Percentiles rank a stretch among this genome's conserved stretches.
These are phyloP conservation scores for Lamellibrachia luymesi DNA, from an alignment of 1,140 invertebrate species.

Conservation along the genomic window DNA sequence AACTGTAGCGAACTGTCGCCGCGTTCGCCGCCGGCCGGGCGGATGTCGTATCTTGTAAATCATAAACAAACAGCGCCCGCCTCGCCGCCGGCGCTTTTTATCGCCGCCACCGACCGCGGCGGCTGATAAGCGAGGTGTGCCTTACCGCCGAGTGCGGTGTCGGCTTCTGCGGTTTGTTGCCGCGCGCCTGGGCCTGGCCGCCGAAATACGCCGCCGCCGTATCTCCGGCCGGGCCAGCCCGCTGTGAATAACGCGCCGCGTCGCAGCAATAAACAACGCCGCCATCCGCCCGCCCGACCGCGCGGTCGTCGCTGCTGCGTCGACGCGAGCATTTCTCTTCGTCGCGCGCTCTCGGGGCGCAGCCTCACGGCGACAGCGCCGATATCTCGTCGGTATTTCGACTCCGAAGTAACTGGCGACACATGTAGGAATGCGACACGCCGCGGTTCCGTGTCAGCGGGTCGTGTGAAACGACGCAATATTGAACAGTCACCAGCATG, in stretches of 20 bases:
- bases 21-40: too few relatives aligned
- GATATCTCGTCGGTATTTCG: not conserved
- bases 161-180: not conserved
- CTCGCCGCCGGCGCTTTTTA: not conserved
- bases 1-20: not conserved
- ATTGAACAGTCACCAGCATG: not conserved
- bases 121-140: not conserved
- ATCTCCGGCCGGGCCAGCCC: not conserved
- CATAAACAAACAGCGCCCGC: not conserved
- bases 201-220: not conserved
- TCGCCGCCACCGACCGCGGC: constrained; percentile 1
- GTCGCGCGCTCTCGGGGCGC: not conserved
- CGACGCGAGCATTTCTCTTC: not conserved
- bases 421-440: not conserved
- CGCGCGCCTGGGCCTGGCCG: not conserved
- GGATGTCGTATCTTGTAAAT: constrained; percentile 5
- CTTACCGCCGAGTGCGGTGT: not conserved
- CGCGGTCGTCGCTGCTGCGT: too few relatives aligned
- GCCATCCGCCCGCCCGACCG: not conserved
- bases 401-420: not conserved
- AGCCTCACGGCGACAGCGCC: not conserved
- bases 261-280: not conserved
- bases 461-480: not conserved
- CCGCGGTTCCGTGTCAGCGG: not conserved
- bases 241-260: not conserved